phyloP scores from a whole-genome alignment of 2,888 invertebrate species.

The Lagria hirta region DNA sequence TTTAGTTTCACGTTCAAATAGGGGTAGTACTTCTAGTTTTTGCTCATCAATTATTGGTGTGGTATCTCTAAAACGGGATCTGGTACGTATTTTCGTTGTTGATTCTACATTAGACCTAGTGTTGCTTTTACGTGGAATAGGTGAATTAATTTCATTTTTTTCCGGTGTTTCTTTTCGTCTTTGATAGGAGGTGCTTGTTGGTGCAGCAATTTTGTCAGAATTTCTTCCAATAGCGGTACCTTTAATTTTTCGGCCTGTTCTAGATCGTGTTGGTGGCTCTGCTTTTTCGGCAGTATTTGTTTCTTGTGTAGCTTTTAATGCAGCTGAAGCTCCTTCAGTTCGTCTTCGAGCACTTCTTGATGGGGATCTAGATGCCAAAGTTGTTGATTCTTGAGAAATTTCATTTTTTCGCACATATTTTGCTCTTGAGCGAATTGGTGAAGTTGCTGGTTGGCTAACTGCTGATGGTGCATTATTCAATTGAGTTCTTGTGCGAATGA shows the following conservation, averaged over 20 bases:
- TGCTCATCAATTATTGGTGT: slow-evolving; percentile 45
- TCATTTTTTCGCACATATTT: neutral
- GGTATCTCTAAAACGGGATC: slow-evolving; percentile 34
- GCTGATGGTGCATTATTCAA: slow-evolving; percentile 4
- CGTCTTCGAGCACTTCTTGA: slow-evolving; percentile 19
- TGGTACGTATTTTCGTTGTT: slow-evolving; percentile 12
- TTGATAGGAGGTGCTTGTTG: slow-evolving; percentile 1
- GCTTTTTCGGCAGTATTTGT: slow-evolving; percentile 34
- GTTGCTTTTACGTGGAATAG: slow-evolving; percentile 6
- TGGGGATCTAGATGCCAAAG: slow-evolving; percentile 13
- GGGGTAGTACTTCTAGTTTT: slow-evolving; percentile 50
- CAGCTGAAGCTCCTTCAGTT: slow-evolving; percentile 32
- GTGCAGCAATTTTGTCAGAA: slow-evolving; percentile 2
- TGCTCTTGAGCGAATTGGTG: neutral
- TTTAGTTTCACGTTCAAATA: slow-evolving; percentile 49
- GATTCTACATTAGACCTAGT: slow-evolving; percentile 13
- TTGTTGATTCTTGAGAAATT: slow-evolving; percentile 2
- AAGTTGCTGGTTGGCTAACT: slow-evolving; percentile 13
- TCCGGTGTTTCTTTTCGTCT: slow-evolving; percentile 23
- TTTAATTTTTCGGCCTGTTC: slow-evolving; percentile 42
- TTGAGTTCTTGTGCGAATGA: slow-evolving; percentile 15
- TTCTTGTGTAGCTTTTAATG: no score
- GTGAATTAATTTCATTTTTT: slow-evolving; percentile 29
- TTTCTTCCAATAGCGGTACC: neutral
- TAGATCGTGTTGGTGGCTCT: slow-evolving; percentile 37